phyloP scores from a whole-genome alignment of 1,140 invertebrate species.

The Euborellia annulipes region DNA sequence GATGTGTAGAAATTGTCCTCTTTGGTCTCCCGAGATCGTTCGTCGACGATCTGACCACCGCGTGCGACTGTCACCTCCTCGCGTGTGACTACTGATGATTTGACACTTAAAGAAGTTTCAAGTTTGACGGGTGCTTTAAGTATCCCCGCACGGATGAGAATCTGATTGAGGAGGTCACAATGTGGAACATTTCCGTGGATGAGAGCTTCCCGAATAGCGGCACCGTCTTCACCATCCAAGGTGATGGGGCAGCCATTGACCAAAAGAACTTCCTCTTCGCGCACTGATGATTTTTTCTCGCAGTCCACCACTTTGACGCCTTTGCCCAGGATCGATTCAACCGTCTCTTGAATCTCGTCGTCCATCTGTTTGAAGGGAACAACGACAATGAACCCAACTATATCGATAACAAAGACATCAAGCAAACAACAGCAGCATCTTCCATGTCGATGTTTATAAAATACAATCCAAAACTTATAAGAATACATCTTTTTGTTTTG shows the following conservation, averaged over 20 bases:
- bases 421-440: too few relatives aligned
- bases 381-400: too few relatives aligned
- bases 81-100: conserved; percentile 52
- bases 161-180: conserved; percentile 52
- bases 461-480: too few relatives aligned
- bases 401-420: too few relatives aligned
- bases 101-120: conserved; percentile 55
- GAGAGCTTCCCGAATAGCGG: conserved; percentile 49
- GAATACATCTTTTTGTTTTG: too few relatives aligned
- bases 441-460: too few relatives aligned
- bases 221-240: conserved; percentile 49
- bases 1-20: conserved; percentile 54
- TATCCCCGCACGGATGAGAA: conserved; percentile 49
- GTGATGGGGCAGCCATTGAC: conserved; percentile 58
- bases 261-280: conserved; percentile 54
- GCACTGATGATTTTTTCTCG: conserved; percentile 52
- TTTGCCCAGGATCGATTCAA: conserved; percentile 58
- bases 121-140: conserved; percentile 50
- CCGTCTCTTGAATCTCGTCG: conserved; percentile 61
- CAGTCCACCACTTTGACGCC: conserved; percentile 59
- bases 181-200: conserved; percentile 49
- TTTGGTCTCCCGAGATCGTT: conserved; percentile 52
- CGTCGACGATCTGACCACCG: conserved; percentile 51
- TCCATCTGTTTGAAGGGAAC: too few relatives aligned
- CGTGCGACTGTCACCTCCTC: conserved; percentile 55